Percentiles rank a stretch among this genome's conserved stretches.
These are phyloP conservation scores for Cephus runcator DNA, from an alignment of 2,888 invertebrate genomes.

Conservation along the genomic window DNA sequence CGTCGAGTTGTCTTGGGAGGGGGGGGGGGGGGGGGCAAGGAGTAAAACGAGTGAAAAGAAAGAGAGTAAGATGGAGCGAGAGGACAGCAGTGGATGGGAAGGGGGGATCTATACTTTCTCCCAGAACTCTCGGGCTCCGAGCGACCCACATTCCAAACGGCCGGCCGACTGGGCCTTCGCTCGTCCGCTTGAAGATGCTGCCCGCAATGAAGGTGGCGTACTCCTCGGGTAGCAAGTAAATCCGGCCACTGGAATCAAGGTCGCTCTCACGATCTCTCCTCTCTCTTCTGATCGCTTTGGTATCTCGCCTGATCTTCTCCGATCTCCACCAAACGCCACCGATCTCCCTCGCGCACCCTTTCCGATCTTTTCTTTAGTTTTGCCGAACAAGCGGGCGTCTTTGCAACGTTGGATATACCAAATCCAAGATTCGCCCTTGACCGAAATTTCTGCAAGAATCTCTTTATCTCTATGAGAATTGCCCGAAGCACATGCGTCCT, in stretches of 20 bases:
- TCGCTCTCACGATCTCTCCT: slow-evolving; percentile 56
- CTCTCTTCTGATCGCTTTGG: not conserved
- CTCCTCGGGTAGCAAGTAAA: slow-evolving; percentile 3
- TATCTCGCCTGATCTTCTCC: too few relatives aligned
- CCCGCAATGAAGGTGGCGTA: slow-evolving; percentile 21
- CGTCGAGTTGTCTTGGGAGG: not conserved
- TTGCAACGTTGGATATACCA: not conserved
- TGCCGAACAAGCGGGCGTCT: not conserved
- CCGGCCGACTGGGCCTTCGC: slow-evolving; percentile 37
- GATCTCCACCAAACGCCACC: too few relatives aligned
- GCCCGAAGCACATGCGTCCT: not conserved
- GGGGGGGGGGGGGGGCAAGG: slow-evolving; percentile 17
- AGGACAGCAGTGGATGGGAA: not conserved
- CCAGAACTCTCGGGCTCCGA: slow-evolving; percentile 30
- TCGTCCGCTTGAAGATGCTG: slow-evolving; percentile 47
- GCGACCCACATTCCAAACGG: slow-evolving; percentile 60
- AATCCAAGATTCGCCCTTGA: not conserved
- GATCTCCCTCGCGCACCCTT: not conserved
- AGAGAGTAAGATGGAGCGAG: slow-evolving; percentile 24
- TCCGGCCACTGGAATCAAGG: slow-evolving; percentile 50
- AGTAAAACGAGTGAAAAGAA: slow-evolving; percentile 49
- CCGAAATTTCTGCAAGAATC: not conserved
- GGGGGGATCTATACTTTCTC: slow-evolving; percentile 56
- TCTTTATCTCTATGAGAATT: not conserved
- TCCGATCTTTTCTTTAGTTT: not conserved